phyloP scores from a whole-genome alignment of 2,888 invertebrate species.

The Pseudanteris insignis region DNA sequence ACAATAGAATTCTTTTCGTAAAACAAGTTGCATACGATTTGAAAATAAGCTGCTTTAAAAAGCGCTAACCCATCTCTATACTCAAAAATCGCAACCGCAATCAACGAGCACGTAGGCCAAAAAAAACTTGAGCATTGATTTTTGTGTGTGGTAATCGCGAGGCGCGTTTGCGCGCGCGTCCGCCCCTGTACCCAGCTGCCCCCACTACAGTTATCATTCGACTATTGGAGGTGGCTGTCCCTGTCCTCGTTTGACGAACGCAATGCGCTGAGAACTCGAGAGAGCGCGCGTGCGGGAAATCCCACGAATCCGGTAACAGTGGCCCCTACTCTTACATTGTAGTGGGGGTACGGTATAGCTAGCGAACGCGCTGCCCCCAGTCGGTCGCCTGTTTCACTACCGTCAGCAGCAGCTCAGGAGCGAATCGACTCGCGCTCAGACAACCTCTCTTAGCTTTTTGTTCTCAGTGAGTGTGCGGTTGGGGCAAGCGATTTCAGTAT shows the following conservation, averaged over 20 bases:
- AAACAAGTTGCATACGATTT: too few species aligned
- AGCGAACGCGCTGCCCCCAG: slow-evolving; percentile 57
- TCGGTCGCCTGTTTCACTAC: slow-evolving; percentile 53
- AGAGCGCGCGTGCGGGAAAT: slow-evolving; percentile 35
- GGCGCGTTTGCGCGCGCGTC: slow-evolving; percentile 9
- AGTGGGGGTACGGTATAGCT: slow-evolving; percentile 37
- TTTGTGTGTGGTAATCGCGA: slow-evolving; percentile 8
- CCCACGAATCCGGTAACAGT: slow-evolving; percentile 32
- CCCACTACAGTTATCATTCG: slow-evolving; percentile 8
- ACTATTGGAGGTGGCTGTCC: slow-evolving; percentile 2
- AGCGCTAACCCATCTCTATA: too few species aligned
- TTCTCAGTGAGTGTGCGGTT: slow-evolving; percentile 1
- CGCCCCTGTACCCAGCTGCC: slow-evolving; percentile 27
- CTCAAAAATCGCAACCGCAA: not conserved
- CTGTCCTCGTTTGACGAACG: slow-evolving; percentile 21
- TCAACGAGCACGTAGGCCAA: not conserved
- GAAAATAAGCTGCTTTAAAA: too few species aligned
- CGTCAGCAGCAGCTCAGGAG: slow-evolving; percentile 34
- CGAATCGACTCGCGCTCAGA: slow-evolving; percentile 14
- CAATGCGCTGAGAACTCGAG: not conserved
- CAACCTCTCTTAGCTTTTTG: slow-evolving; percentile 3
- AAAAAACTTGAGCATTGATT: slow-evolving; percentile 27
- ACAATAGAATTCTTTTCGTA: too few species aligned
- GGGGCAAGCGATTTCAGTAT: slow-evolving; percentile 12
- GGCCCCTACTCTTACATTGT: slow-evolving; percentile 1